phyloP scores from a whole-genome alignment of 2,797 vertebrate species.

The Sebastiscus tertius region DNA sequence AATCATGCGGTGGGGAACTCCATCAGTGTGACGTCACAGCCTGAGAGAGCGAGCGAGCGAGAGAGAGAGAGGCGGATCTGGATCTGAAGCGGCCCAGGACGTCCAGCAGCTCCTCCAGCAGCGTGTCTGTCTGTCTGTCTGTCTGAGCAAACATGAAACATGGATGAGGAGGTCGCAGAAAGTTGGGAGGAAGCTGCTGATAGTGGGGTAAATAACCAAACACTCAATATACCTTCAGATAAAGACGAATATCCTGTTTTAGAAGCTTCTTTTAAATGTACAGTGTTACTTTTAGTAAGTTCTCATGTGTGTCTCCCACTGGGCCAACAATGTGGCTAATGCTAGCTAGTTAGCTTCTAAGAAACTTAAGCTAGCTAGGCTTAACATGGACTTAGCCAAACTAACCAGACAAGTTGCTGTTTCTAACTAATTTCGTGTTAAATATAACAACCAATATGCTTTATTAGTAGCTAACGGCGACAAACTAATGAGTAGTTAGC shows the following conservation, averaged over 20 bases:
- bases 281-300: neutral
- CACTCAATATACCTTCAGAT: accelerated
- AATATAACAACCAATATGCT: accelerated
- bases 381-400: neutral
- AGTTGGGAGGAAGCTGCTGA: slow-evolving; percentile 96
- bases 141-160: slow-evolving; percentile 83
- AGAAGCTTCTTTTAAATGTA: accelerated
- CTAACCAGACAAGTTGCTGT: neutral
- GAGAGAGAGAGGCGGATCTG: slow-evolving; percentile 46
- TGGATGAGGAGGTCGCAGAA: slow-evolving; percentile 95
- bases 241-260: accelerated
- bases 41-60: accelerated
- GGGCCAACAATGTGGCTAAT: slow-evolving; percentile 73
- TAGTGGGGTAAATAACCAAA: slow-evolving; percentile 86
- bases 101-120: slow-evolving; percentile 31
- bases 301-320: slow-evolving; percentile 7
- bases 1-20: slow-evolving; percentile 32
- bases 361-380: slow-evolving; percentile 54
- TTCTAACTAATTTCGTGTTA: accelerated
- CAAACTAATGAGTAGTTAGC: neutral
- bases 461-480: accelerated
- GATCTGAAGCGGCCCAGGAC: slow-evolving; percentile 51
- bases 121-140: neutral
- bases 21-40: slow-evolving; percentile 61
- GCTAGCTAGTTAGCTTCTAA: slow-evolving; percentile 63